phyloP scores from a whole-genome alignment of 2,888 invertebrate species.

The Diarsia mendica region DNA sequence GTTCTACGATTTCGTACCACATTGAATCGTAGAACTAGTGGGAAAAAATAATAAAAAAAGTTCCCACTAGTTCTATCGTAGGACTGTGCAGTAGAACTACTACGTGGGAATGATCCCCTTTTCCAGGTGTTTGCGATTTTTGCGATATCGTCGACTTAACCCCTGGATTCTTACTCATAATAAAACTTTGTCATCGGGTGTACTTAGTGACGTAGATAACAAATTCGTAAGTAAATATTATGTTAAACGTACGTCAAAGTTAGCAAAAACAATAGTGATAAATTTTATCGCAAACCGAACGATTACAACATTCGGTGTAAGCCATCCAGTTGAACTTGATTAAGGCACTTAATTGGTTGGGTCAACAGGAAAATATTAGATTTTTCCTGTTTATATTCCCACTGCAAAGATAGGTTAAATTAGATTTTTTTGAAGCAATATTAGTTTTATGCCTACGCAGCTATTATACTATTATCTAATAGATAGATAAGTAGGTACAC shows the following conservation, averaged over 20 bases:
- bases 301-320: not conserved
- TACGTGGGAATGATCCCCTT: too few relatives aligned
- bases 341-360: not conserved
- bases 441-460: not conserved
- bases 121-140: too few relatives aligned
- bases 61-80: too few relatives aligned
- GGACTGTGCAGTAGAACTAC: too few relatives aligned
- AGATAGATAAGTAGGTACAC: not conserved
- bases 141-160: too few relatives aligned
- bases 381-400: not conserved
- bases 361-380: not conserved
- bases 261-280: conserved; percentile 19
- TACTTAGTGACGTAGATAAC: conserved; percentile 1
- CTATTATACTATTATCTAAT: not conserved
- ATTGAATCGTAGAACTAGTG: too few relatives aligned
- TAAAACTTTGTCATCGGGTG: too few relatives aligned
- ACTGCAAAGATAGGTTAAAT: not conserved
- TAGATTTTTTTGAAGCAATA: not conserved
- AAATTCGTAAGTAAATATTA: conserved; percentile 9
- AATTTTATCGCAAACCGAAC: conserved; percentile 7
- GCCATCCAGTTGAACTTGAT: conserved; percentile 8
- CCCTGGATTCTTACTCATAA: too few relatives aligned
- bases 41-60: too few relatives aligned
- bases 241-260: not conserved
- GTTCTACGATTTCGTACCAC: too few relatives aligned